Base-by-base conservation (phyloP, 2,797 vertebrate genomes). In the Microctenopoma steveboyesi region DNA sequence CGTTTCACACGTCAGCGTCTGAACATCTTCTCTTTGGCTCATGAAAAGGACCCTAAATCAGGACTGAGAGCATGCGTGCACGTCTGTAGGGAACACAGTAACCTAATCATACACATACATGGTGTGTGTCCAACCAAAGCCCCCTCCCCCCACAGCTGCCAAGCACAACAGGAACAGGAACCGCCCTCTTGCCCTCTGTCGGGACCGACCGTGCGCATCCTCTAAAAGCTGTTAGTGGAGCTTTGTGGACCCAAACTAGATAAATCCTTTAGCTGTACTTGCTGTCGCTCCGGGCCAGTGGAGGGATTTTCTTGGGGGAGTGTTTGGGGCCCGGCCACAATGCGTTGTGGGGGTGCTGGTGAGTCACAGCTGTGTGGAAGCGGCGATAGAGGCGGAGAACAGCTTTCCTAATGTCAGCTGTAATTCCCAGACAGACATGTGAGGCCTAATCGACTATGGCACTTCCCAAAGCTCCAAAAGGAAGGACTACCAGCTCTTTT, bases 381-480 rank as follows among this genome's bases (percentile, higher is more conserved):
- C 45, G 53, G 62, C 64, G 83, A 88, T 86, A 85, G 86, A 86
- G 80, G 85, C 11, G 71, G 72, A 72, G 73, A 86, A 74, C 73
- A 76, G 85, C 70, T 81, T 84, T 83, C 74, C 72, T 88, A 77
- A 87, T 72, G 83, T 85, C 88, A 82, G 72, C 62, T 27, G 60
- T 85, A 86, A 88, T 78, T 82, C 78, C 69, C 72, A 46, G 71
- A 67, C 69, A 61, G 87, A 88, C 76, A 76, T 75, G 78, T 69
- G 28, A 60, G 79, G 69, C 66, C 76, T 89, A 85, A 89, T 85
- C 37, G 63, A 88, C 76, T 76, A 60, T 81, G 87, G 86, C 88
- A 87, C 79, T 65, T 85, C 72, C 64, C 70, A 78, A 71, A 81
- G 80, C 79, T 69, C 57, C 72, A 58, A 74, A 59, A 69, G 77